Evolutionary conservation across 2,888 invertebrate genomes (phyloP).

Genomic region (Amphipyra tragopoginis): DNA sequence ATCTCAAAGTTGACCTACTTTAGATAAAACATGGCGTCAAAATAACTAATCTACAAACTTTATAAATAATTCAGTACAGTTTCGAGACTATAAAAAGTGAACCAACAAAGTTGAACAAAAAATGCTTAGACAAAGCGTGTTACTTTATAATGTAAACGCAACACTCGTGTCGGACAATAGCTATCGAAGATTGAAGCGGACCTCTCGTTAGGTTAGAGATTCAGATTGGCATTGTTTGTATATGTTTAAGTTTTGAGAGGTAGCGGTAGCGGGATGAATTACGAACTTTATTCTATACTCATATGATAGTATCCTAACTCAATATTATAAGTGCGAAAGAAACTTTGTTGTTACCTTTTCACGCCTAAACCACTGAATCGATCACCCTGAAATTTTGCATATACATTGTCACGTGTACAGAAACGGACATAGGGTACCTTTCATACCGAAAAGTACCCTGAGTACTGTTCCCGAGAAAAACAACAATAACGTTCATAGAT

Average conservation of each 20-base stretch:
- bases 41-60: slow-evolving; percentile 7
- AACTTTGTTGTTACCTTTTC: too few relatives aligned
- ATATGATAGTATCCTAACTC: too few relatives aligned
- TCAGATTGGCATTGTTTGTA: slow-evolving; percentile 67
- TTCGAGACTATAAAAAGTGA: slow-evolving; percentile 2
- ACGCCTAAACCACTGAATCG: too few relatives aligned
- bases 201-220: slow-evolving; percentile 65
- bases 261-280: slow-evolving; percentile 20
- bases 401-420: too few relatives aligned
- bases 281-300: not conserved
- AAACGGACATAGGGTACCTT: too few relatives aligned
- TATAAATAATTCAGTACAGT: slow-evolving; percentile 14
- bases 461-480: too few relatives aligned
- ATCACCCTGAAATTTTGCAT: too few relatives aligned
- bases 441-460: too few relatives aligned
- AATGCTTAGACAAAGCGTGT: slow-evolving; percentile 35
- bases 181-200: slow-evolving; percentile 66
- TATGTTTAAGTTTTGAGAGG: slow-evolving; percentile 27
- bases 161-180: slow-evolving; percentile 72
- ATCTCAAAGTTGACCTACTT: too few relatives aligned
- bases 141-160: slow-evolving; percentile 65
- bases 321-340: too few relatives aligned
- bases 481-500: too few relatives aligned
- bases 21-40: not conserved
- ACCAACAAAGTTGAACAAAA: slow-evolving; percentile 26